Base-by-base conservation (phyloP, 1,140 invertebrate genomes). In the Marisa cornuarietis region DNA sequence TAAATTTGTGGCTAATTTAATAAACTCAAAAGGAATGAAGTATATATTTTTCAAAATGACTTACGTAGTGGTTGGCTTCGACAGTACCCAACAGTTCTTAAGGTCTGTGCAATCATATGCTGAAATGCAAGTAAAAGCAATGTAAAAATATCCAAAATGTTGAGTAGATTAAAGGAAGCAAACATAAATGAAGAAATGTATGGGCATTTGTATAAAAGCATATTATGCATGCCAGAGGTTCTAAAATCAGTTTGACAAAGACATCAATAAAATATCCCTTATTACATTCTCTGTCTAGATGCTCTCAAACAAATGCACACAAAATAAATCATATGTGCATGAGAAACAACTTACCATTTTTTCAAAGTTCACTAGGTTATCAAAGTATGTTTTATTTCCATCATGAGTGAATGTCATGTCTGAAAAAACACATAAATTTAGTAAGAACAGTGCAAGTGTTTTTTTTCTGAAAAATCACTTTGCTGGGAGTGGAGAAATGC, bases 341-440 rank as follows among this genome's bases (percentile, higher is more conserved):
- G n/a, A n/a, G n/a, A 74, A 52, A n/a, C 31, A 69, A 75, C 83
- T 79, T 82, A 90, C 89, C 96, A 97, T 97, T 92, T 97, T 97
- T 90, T 97, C 96, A 91, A 96, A 97, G 89, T 96, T 97, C 49
- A 97, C 95, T 65, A 97, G 90, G 16, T 94, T 95, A 88, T 96
- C 95, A 82, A 95, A 92, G 84, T 94, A 94, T 5, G 95, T 96
- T 89, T 96, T 96, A 89, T 96, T 97, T n/a, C 96, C 96, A 90
- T 96, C 96, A 89, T 97, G 95, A 20, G 95, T 95, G 87, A 97
- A 97, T 42, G 95, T 96, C 94, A 97, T 95, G 90, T 97, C 94
- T 93, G 86, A 62, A 85, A 79, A 62, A 42, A 85, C 31, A 87
- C 85, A 54, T 24, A 80, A 78, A 72, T 42, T 51, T 58, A 49